Conservation (phyloP, 23 tunicate species). For the Phallusia fumigata region DNA sequence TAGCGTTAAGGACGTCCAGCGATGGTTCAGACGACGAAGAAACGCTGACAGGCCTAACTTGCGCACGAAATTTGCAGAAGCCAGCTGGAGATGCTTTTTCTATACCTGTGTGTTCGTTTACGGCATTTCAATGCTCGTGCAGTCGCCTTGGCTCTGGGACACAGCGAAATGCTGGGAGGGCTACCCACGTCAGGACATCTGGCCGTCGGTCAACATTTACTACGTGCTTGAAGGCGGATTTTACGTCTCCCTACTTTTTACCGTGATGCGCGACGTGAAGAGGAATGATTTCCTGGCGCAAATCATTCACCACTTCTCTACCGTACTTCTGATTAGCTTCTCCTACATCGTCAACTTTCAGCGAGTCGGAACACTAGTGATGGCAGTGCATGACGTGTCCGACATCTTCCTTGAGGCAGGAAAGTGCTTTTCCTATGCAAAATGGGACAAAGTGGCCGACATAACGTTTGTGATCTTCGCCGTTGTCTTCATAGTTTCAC, state of each 20-base stretch:
- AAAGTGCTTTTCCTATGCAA: constrained; percentile 69
- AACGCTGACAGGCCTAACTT: constrained; percentile 61
- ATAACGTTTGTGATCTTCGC: constrained; percentile 65
- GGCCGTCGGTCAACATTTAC: constrained; percentile 62
- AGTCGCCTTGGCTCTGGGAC: constrained; percentile 98
- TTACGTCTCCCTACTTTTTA: constrained; percentile 71
- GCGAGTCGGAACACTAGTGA: constrained; percentile 77
- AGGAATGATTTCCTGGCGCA: constrained; percentile 91
- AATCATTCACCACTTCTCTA: constrained; percentile 86
- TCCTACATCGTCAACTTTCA: constrained; percentile 85
- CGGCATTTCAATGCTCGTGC: constrained; percentile 52
- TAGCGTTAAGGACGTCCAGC: constrained; percentile 27
- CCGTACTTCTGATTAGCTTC: constrained; percentile 73
- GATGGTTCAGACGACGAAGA: constrained; percentile 79
- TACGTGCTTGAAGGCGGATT: constrained; percentile 97
- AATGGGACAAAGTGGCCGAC: constrained; percentile 49
- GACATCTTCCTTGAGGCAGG: constrained; percentile 85
- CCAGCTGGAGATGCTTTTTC: constrained; percentile 84
- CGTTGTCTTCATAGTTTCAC: constrained; percentile 64
- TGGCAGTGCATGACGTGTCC: constrained; percentile 97
- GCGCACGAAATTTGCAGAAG: constrained; percentile 75
- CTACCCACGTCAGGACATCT: constrained; percentile 73
- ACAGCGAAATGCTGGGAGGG: constrained; percentile 78
- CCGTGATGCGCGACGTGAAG: constrained; percentile 76
- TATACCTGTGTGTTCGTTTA: constrained; percentile 65